phyloP scores from a whole-genome alignment of 2,113 vertebrate species.

The Ochotona princeps region DNA sequence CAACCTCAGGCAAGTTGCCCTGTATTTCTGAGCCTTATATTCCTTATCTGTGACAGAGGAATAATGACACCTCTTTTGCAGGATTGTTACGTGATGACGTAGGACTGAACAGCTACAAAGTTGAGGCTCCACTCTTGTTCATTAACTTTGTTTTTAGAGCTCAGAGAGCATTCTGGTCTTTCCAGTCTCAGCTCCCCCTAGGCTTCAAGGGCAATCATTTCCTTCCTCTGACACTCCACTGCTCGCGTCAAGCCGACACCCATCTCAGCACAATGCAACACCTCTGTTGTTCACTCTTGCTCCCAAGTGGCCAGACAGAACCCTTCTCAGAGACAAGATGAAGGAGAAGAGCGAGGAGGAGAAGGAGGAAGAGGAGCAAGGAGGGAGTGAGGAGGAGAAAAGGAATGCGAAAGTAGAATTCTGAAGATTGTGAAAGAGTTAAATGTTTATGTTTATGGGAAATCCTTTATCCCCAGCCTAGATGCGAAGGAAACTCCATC shows the following conservation, averaged over 20 bases:
- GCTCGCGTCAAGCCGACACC: neutral
- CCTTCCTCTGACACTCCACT: neutral
- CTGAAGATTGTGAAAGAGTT: neutral
- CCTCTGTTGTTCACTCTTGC: neutral
- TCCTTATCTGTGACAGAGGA: neutral
- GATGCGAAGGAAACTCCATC: too few relatives aligned
- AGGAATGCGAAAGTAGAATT: neutral
- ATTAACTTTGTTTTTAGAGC: neutral
- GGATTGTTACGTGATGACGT: neutral
- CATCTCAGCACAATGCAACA: neutral
- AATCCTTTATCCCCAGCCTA: too few relatives aligned
- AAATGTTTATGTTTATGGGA: too few relatives aligned
- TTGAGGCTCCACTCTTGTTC: neutral
- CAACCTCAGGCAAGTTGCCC: neutral
- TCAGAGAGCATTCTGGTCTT: neutral
- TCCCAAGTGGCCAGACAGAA: neutral
- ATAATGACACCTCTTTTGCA: neutral
- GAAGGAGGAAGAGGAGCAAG: neutral
- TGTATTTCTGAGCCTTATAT: neutral
- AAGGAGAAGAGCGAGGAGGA: rapidly evolving
- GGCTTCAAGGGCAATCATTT: neutral
- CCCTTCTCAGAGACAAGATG: neutral
- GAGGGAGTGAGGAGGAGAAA: neutral
- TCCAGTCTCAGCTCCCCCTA: neutral
- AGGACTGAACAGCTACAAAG: neutral